Evolutionary conservation across 2,888 invertebrate genomes (phyloP).

Genomic region (Colostygia pectinataria): DNA sequence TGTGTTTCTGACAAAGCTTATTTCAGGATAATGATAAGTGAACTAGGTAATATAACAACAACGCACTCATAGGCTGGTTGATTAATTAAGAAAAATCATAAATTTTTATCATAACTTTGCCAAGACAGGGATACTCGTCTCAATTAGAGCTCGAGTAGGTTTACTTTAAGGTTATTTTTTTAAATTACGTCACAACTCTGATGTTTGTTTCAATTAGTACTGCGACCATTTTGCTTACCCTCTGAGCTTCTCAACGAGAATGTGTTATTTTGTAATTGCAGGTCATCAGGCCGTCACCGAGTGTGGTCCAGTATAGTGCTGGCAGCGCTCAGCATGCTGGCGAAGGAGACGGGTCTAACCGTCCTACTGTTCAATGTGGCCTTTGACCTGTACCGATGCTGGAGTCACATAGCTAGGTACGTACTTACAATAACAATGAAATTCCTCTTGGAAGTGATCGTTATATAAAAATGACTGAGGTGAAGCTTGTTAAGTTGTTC

Average conservation of each 20-base stretch:
- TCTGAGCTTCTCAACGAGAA: no score
- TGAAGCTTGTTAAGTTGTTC: background rate
- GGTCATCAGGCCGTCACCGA: conserved; percentile 56
- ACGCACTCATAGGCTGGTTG: background rate
- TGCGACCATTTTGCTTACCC: no score
- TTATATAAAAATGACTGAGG: background rate
- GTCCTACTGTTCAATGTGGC: conserved; percentile 88
- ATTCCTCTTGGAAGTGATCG: background rate
- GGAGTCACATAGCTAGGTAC: conserved; percentile 88
- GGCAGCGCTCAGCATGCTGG: conserved; percentile 91
- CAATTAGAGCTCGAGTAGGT: no score
- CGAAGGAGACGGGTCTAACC: conserved; percentile 94
- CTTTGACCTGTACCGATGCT: conserved; percentile 90
- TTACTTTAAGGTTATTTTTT: no score
- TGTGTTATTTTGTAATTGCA: conserved; percentile 40
- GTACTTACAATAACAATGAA: background rate
- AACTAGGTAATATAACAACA: conserved; percentile 11
- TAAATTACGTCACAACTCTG: no score
- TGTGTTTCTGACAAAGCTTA: conserved; percentile 11
- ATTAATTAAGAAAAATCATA: no score
- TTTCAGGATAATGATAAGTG: background rate
- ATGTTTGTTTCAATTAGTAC: no score
- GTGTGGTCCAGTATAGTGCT: conserved; percentile 86
- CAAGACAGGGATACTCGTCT: no score
- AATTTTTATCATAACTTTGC: no score